Evolutionary conservation across 2,113 vertebrate species (phyloP).

Genomic region (Tetraodon nigroviridis): DNA sequence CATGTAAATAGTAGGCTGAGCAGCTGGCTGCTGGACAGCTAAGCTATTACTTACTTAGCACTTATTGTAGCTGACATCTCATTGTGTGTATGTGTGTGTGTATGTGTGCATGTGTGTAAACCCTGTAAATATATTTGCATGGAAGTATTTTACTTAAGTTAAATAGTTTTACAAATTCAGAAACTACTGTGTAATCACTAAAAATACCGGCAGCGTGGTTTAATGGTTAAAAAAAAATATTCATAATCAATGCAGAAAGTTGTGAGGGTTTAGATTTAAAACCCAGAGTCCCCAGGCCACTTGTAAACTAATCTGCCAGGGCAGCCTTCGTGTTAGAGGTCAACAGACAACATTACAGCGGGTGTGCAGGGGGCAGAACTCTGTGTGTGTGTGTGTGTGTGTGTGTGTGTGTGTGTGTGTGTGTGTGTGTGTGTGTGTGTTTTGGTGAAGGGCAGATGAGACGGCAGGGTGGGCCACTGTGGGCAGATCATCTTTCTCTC

Average conservation of each 20-base stretch:
- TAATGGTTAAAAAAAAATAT: neutral
- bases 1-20: conserved; percentile 85
- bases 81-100: conserved; percentile 30
- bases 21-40: conserved; percentile 78
- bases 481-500: conserved; percentile 72
- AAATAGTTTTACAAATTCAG: neutral
- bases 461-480: conserved; percentile 60
- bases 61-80: conserved; percentile 66
- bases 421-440: conserved; percentile 36
- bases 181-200: neutral
- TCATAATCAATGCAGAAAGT: conserved; percentile 61
- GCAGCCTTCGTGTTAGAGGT: conserved; percentile 71
- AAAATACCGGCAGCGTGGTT: conserved; percentile 22
- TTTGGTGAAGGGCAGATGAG: conserved; percentile 71
- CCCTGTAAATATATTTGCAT: conserved; percentile 1
- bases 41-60: conserved; percentile 75
- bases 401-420: conserved; percentile 4
- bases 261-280: conserved; percentile 51
- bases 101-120: neutral
- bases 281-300: conserved; percentile 62
- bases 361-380: conserved; percentile 67
- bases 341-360: conserved; percentile 69
- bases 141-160: neutral
- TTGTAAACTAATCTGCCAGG: conserved; percentile 71
- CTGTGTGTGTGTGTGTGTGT: conserved; percentile 21